A percentile compares a stretch with the other conserved stretches of the same genome.
Conservation (phyloP, 2,113 vertebrate species). For the Aphelocoma coerulescens region DNA sequence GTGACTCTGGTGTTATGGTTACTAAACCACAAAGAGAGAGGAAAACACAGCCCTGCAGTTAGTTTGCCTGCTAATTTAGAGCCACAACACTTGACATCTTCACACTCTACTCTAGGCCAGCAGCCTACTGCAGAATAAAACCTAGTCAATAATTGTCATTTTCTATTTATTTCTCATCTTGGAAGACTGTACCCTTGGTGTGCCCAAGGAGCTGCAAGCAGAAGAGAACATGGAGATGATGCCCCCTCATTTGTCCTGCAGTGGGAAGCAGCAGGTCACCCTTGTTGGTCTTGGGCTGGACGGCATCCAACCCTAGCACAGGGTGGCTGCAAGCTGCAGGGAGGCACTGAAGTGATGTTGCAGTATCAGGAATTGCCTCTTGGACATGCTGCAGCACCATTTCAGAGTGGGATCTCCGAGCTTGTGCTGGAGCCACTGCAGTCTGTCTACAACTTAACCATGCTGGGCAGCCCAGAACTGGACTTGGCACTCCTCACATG, state of each 20-base stretch:
- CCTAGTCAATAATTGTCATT: not conserved
- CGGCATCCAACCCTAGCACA: not conserved
- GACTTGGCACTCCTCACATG: not conserved
- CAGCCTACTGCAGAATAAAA: not conserved
- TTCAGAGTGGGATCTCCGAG: not conserved
- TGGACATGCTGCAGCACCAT: not conserved
- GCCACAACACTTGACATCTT: not conserved
- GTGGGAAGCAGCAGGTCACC: not conserved
- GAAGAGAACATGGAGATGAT: not conserved
- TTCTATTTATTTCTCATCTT: not conserved
- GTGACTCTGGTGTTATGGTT: not conserved
- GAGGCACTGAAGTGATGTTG: not conserved
- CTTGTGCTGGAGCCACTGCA: not conserved
- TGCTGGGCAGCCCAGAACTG: not conserved
- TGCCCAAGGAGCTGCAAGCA: not conserved
- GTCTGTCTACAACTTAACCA: not conserved
- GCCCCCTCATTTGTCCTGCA: fast-evolving
- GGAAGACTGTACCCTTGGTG: not conserved
- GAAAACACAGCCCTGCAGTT: not conserved
- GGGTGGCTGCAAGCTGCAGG: fast-evolving
- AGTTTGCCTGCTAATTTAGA: not conserved
- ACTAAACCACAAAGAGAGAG: not conserved
- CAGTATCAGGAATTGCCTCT: not conserved
- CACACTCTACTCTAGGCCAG: not conserved
- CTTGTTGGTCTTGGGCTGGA: not conserved